phyloP scores from a whole-genome alignment of 2,888 invertebrate genomes.

The Cataglyphis rosenhaueri region DNA sequence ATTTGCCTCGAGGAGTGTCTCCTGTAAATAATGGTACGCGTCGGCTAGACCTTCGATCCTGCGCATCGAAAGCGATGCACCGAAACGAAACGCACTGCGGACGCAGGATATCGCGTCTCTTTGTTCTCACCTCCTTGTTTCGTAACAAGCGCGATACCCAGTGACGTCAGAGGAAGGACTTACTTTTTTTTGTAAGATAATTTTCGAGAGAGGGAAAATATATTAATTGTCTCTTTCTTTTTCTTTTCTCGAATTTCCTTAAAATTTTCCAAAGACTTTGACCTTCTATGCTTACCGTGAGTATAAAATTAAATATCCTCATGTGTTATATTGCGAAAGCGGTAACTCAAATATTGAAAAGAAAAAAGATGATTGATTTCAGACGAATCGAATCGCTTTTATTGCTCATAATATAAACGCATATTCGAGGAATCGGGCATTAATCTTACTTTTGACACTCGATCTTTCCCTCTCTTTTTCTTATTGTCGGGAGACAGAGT shows the following conservation, averaged over 20 bases:
- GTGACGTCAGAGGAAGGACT: neutral
- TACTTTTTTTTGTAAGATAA: neutral
- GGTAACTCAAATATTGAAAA: neutral
- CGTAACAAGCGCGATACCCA: neutral
- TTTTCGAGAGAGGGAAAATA: neutral
- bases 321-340: neutral
- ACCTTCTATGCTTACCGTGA: neutral
- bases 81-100: slow-evolving; percentile 24
- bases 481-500: neutral
- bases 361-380: neutral
- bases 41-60: slow-evolving; percentile 25
- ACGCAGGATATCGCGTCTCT: neutral
- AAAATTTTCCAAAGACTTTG: neutral
- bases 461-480: neutral
- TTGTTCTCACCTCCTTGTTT: neutral
- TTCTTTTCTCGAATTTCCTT: neutral
- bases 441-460: neutral
- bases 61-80: slow-evolving; percentile 20
- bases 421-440: neutral
- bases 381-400: neutral
- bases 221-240: neutral
- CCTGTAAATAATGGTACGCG: slow-evolving; percentile 48
- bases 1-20: slow-evolving; percentile 49
- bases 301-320: neutral
- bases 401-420: neutral